These are phyloP conservation scores for Mimachlamys varia DNA, from an alignment of 2,888 invertebrate genomes.

Conservation along the genomic window DNA sequence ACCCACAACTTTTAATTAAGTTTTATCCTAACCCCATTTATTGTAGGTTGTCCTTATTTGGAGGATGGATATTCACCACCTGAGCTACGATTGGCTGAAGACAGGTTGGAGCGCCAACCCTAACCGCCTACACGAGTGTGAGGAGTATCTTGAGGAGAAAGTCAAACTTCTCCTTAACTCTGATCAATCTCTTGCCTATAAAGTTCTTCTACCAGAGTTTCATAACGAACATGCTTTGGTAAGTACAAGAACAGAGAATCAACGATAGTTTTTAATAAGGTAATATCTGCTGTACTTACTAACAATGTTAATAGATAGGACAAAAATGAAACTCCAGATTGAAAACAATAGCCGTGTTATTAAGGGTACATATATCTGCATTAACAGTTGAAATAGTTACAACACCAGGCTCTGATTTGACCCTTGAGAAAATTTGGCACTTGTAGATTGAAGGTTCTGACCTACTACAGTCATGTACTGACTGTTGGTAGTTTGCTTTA, in stretches of 20 bases:
- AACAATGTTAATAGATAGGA: too few relatives aligned
- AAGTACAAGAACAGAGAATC: conserved; percentile 40
- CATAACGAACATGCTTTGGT: conserved; percentile 76
- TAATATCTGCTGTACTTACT: too few relatives aligned
- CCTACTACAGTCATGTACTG: too few relatives aligned
- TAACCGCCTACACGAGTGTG: conserved; percentile 73
- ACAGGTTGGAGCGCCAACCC: conserved; percentile 83
- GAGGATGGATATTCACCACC: conserved; percentile 92
- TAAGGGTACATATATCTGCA: too few relatives aligned
- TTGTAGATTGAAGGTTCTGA: too few relatives aligned
- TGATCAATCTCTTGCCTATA: conserved; percentile 67
- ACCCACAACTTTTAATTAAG: too few relatives aligned
- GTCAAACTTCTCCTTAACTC: conserved; percentile 68
- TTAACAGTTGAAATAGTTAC: too few relatives aligned
- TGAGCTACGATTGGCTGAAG: conserved; percentile 95
- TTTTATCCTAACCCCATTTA: background rate
- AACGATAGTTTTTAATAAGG: background rate
- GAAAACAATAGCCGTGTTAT: too few relatives aligned
- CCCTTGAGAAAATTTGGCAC: too few relatives aligned
- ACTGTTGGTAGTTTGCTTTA: too few relatives aligned
- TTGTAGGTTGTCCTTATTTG: conserved; percentile 91
- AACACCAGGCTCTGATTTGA: too few relatives aligned
- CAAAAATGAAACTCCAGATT: too few relatives aligned
- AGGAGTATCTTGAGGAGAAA: conserved; percentile 63
- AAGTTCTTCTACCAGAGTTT: conserved; percentile 68